Conservation (phyloP, 2,797 vertebrate genomes). For the Pteropus rufus region DNA sequence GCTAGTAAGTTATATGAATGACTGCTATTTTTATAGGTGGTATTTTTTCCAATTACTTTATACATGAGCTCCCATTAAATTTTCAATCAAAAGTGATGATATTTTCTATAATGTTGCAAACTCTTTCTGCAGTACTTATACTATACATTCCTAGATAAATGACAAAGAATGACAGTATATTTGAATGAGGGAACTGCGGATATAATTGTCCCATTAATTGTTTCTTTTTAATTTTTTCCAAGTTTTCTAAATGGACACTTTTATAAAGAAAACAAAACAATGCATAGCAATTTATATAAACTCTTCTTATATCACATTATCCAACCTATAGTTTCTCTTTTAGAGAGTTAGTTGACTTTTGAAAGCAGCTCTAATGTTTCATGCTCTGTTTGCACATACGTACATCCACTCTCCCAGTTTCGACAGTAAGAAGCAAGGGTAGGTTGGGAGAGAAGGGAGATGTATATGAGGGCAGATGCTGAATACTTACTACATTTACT, state of each 20-base stretch:
- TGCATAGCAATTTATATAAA: not conserved
- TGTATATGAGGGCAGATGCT: not conserved
- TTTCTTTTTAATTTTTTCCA: not conserved
- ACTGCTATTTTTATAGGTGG: constrained; percentile 15
- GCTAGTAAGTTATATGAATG: not conserved
- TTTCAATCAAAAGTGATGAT: not conserved
- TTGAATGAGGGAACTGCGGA: not conserved
- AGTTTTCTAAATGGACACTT: not conserved
- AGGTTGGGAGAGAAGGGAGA: not conserved
- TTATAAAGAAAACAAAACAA: not conserved
- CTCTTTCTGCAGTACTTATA: not conserved
- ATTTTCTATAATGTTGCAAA: not conserved
- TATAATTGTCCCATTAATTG: not conserved
- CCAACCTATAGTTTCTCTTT: not conserved
- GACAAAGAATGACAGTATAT: not conserved
- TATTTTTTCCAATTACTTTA: constrained; percentile 4
- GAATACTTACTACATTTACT: not conserved
- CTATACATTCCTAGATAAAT: not conserved
- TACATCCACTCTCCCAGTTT: not conserved
- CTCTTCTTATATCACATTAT: not conserved
- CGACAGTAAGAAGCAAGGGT: not conserved
- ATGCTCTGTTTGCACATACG: not conserved
- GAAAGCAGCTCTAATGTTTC: not conserved
- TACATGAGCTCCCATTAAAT: not conserved
- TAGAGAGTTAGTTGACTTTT: not conserved